Evolutionary conservation across 2,113 vertebrate genomes (phyloP).

Genomic region (Micronisus gabar): DNA sequence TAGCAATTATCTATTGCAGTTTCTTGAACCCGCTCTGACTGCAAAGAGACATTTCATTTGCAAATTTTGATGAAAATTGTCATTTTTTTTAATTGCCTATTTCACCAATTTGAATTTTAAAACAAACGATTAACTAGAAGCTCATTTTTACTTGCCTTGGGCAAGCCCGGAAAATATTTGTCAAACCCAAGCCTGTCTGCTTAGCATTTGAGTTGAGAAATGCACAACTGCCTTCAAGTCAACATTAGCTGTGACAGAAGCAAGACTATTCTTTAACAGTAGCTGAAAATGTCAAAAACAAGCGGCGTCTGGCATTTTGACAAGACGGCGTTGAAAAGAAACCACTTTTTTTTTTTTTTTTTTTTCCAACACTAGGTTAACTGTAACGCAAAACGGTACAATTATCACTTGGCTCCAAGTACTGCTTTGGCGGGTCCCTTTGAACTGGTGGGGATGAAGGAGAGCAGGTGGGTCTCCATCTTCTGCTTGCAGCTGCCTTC

Average conservation of each 20-base stretch:
- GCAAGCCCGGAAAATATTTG: conserved; percentile 68
- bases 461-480: neutral
- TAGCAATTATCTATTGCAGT: conserved; percentile 56
- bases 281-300: conserved; percentile 77
- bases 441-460: neutral
- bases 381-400: conserved; percentile 54
- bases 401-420: conserved; percentile 31
- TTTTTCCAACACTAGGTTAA: conserved; percentile 12
- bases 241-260: conserved; percentile 77
- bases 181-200: conserved; percentile 59
- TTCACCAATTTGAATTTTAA: conserved; percentile 58
- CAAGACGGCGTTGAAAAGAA: conserved; percentile 60
- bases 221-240: conserved; percentile 73
- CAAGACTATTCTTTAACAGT: conserved; percentile 77
- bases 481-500: neutral
- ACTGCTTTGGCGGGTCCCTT: neutral
- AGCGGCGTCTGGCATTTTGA: conserved; percentile 71
- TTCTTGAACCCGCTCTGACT: conserved; percentile 34
- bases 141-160: conserved; percentile 66
- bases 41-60: conserved; percentile 58
- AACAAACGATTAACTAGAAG: conserved; percentile 60
- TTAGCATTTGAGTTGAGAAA: conserved; percentile 71
- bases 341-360: conserved; percentile 9
- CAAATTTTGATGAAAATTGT: conserved; percentile 66
- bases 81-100: conserved; percentile 67